Conservation (phyloP, 2,888 invertebrate species). For the Eristalis tenax region DNA sequence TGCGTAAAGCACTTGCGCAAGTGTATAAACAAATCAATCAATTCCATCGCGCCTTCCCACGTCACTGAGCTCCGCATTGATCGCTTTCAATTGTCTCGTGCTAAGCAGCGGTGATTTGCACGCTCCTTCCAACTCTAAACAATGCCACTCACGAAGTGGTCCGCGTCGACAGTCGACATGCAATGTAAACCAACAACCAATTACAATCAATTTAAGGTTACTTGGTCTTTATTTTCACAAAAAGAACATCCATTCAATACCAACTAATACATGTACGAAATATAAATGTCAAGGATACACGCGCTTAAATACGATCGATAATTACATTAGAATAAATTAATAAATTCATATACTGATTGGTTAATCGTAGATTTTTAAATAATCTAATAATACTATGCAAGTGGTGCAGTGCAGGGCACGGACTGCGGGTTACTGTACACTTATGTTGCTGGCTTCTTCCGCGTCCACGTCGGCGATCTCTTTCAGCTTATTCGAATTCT, state of each 20-base stretch:
- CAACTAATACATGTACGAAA: conserved; percentile 22
- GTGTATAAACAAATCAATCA: conserved; percentile 45
- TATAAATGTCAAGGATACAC: conserved; percentile 44
- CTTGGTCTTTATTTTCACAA: conserved; percentile 50
- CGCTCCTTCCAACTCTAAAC: conserved; percentile 8
- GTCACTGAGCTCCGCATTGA: background rate
- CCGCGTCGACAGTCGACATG: background rate
- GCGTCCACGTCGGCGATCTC: conserved; percentile 79
- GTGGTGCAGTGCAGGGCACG: background rate
- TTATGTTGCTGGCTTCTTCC: conserved; percentile 79
- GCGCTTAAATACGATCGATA: conserved; percentile 39
- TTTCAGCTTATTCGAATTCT: conserved; percentile 76
- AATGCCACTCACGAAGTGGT: conserved; percentile 1
- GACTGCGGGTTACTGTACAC: background rate
- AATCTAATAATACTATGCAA: conserved; percentile 64
- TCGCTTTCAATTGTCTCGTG: conserved; percentile 29
- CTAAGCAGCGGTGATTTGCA: background rate
- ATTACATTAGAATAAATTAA: conserved; percentile 49
- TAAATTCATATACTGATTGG: conserved; percentile 59
- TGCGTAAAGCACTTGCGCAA: conserved; percentile 5
- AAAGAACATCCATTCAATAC: background rate
- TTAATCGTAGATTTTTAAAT: conserved; percentile 49
- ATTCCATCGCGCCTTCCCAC: background rate
- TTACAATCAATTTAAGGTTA: conserved; percentile 37
- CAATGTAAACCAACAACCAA: conserved; percentile 27